Percentiles rank a stretch among this genome's conserved stretches.
These are phyloP conservation scores for Ecdyonurus torrentis DNA, from an alignment of 2,888 invertebrate genomes.

Conservation along the genomic window DNA sequence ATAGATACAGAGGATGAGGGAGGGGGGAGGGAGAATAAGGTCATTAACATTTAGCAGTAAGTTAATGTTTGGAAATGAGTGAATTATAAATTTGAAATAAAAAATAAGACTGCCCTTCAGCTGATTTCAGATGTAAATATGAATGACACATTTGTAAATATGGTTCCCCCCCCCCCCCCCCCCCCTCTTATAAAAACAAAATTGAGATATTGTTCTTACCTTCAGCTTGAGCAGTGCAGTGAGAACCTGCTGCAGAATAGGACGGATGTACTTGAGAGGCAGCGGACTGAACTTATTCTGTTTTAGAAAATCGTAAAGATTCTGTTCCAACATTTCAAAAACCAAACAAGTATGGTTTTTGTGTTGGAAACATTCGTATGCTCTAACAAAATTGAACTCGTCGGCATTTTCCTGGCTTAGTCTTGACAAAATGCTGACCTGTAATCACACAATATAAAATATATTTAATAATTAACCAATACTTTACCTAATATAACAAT, in stretches of 20 bases:
- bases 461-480: not conserved
- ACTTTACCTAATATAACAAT: no score
- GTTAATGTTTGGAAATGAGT: no score
- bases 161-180: no score
- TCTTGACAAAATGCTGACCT: constrained; percentile 79
- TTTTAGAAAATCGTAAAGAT: constrained; percentile 98
- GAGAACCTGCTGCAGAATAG: constrained; percentile 94
- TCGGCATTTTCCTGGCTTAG: constrained; percentile 95
- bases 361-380: constrained; percentile 99
- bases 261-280: constrained; percentile 95
- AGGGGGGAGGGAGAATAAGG: no score
- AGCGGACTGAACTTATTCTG: constrained; percentile 99
- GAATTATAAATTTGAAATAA: no score
- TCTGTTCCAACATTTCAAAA: constrained; percentile 99
- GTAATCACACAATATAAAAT: constrained; percentile 16
- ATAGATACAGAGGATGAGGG: no score
- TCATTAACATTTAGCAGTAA: no score
- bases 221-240: constrained; percentile 70
- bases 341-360: constrained; percentile 99
- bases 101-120: no score
- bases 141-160: no score
- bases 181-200: not conserved
- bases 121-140: no score
- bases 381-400: constrained; percentile 99
- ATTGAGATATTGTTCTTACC: constrained; percentile 29